phyloP scores from a whole-genome alignment of 2,797 vertebrate species.

The Pitangus sulphuratus region DNA sequence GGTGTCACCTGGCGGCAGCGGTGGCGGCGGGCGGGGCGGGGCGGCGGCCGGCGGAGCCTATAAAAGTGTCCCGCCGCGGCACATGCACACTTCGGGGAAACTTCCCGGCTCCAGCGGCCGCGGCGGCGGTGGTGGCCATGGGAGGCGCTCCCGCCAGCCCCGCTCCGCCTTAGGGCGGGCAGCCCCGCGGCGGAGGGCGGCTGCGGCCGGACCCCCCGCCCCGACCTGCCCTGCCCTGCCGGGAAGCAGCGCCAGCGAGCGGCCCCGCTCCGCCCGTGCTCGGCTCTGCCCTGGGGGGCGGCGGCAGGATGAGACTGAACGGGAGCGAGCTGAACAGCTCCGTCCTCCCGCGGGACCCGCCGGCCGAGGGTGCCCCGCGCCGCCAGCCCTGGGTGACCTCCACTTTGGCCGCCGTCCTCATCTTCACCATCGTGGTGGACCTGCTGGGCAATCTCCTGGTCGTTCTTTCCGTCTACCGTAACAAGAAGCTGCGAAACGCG shows the following conservation, averaged over 20 bases:
- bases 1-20: constrained; percentile 78
- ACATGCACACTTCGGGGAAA: constrained; percentile 19
- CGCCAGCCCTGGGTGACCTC: constrained; percentile 88
- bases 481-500: constrained; percentile 94
- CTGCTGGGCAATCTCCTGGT: constrained; percentile 93
- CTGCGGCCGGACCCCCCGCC: background rate
- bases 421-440: constrained; percentile 94
- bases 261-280: background rate
- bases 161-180: background rate
- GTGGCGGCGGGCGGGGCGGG: constrained; percentile 10
- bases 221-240: too few relatives aligned
- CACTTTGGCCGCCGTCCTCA: constrained; percentile 88
- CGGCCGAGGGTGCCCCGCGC: constrained; percentile 63
- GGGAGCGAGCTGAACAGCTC: constrained; percentile 85
- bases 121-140: background rate
- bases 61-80: constrained; percentile 67
- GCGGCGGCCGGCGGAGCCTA: constrained; percentile 42
- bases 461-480: constrained; percentile 92
- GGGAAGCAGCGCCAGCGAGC: background rate
- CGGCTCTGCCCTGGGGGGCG: background rate
- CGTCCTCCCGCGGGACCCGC: constrained; percentile 62
- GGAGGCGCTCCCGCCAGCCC: background rate
- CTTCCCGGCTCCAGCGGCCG: background rate
- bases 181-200: background rate
- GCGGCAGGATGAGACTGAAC: constrained; percentile 83